These are phyloP conservation scores for Spea hammondii DNA, from an alignment of 2,797 vertebrate species.

Conservation along the genomic window DNA sequence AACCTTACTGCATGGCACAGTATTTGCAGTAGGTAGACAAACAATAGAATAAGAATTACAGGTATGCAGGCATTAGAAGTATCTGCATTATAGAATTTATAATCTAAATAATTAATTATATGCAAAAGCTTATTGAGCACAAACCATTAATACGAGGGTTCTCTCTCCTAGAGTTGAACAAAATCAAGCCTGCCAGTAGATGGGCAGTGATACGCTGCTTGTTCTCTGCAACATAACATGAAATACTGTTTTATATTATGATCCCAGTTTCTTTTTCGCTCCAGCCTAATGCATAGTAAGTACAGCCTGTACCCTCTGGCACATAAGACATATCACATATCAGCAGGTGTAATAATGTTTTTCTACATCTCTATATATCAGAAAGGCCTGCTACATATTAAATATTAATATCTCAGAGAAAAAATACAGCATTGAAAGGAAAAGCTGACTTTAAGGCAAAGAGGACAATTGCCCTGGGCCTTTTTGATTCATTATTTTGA, in stretches of 20 bases:
- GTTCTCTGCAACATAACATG: neutral
- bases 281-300: constrained; percentile 1
- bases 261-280: neutral
- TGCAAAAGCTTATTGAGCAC: too few relatives aligned
- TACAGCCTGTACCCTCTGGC: neutral
- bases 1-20: too few relatives aligned
- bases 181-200: neutral
- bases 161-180: neutral
- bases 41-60: too few relatives aligned
- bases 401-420: constrained; percentile 5
- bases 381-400: constrained; percentile 1
- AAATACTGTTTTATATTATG: neutral
- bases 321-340: constrained; percentile 2
- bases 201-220: neutral
- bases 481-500: neutral
- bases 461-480: neutral
- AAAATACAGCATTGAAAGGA: neutral
- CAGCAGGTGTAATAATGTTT: constrained; percentile 5
- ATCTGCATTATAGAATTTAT: too few relatives aligned
- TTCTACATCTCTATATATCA: constrained; percentile 9
- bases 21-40: too few relatives aligned
- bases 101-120: too few relatives aligned
- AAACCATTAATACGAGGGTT: neutral
- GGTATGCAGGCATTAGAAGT: too few relatives aligned
- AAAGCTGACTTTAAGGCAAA: neutral